Base-by-base conservation (phyloP, 2,797 vertebrate species). In the Betta splendens region DNA sequence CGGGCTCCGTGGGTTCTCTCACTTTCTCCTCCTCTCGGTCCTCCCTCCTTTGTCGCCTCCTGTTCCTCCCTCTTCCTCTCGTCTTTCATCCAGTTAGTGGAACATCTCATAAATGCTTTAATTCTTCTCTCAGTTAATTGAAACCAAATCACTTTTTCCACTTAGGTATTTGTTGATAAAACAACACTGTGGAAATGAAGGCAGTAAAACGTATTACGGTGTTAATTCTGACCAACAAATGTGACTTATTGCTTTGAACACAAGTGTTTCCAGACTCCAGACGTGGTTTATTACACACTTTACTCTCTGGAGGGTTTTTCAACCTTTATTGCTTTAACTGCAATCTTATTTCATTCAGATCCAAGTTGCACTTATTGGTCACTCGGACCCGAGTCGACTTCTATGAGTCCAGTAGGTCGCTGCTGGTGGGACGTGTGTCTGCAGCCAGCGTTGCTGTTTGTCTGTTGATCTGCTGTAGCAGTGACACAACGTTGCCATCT, bases 91-190 rank as follows among this genome's bases (percentile, higher is more conserved):
- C 1, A 3, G 18, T 49, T 21, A 64, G 45, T 72, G 80, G 78
- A 82, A 82, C 67, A 74, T 57, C 72, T 47, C 38, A 21, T 82
- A 79, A 82, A 77, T n/a, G 38, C 61, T 61, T 72, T 70, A 44
- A 81, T 38, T 1, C 54, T n/a, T n/a, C n/a, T n/a, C n/a, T n/a
- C n/a, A n/a, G n/a, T n/a, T 46, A 40, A 58, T n/a, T 65, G 44
- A 54, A 50, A n/a, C 37, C 9, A 11, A 47, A 16, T 3, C 32
- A 33, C 25, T 38, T 32, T 29, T 63, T 46, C 20, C 62, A 46
- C 43, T 63, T 48, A 3, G 47, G 33, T 55, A n/a, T 16, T 16
- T 7, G 47, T 39, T 53, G 26, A 31, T 64, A 29, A 66, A 74
- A 56, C 25, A 5, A 2, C 3, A 15, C 48, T 31, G 18, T 81